Base-by-base conservation (phyloP, 2,797 vertebrate genomes). In the Thamnophis elegans region DNA sequence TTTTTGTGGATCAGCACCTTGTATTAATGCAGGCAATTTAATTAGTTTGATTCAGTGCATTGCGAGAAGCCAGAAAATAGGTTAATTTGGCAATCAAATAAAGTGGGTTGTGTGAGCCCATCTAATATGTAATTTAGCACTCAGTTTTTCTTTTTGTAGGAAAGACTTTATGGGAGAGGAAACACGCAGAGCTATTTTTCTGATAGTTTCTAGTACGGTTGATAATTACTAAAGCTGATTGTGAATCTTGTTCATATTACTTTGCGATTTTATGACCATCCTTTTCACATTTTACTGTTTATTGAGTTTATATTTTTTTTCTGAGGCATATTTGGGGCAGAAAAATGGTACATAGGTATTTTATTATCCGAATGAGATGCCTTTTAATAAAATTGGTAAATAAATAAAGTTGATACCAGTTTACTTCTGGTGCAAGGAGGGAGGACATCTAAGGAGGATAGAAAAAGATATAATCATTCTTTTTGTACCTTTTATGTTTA, bases 401-500 rank as follows among this genome's bases (percentile, higher is more conserved):
- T n/a, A n/a, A n/a, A n/a, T n/a, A n/a, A 42, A 82, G 10, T 47
- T 25, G 36, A 25, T 42, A 25, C 36, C 36, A 25, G 36, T 47
- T 47, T 82, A 1, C 20, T 47, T 82, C 36, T 55, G 11, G 4
- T 6, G 10, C 54, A 8, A 14, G 25, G 32, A 68, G 11, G 51
- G 16, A 65, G 22, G 20, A 25, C 36, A 22, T 5, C 20, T 78
- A 42, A 42, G 12, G 56, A 3, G 54, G 7, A 59, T 26, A 87
- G 28, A 5, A 25, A 87, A 10, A 53, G 16, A 13, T 89, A 2
- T 93, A 32, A 91, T 26, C 7, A 68, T 78, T 96, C 22, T 95
- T 94, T 94, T 0, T 86, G 0, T 93, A 0, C 94, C 3, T 95
- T 32, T 95, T 96, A 68, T 94, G 55, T 89, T 95, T 96, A 99